Evolutionary conservation across 2,113 vertebrate genomes (phyloP), one percentile per base, ranked within the genome.

Genomic region (Probosciger aterrimus): DNA sequence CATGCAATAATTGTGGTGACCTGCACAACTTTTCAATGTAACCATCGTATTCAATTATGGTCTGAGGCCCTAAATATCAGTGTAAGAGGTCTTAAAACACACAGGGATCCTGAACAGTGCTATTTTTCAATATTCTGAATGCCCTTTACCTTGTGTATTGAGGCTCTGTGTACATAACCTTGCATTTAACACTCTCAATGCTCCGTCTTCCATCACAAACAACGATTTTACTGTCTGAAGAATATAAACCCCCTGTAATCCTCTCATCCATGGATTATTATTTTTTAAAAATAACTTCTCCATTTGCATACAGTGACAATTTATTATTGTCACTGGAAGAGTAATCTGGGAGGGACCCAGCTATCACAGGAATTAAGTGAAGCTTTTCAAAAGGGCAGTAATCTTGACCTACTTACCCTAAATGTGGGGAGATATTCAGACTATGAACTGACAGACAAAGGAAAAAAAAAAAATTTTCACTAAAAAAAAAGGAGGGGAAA

Each of bases 321-420:
- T 97, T 77, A 60, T 86, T 90, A 16, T 24, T 88, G 90, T 78
- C 73, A 70, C 27, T 52, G 31, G 31, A 52, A 49, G 7, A 64
- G 82, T 25, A 92, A 97, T 93, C 91, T 90, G 79, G 81, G 91
- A 92, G 62, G 77, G 76, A 88, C 53, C 44, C 82, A 83, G 77
- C 83, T 91, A 91, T 62, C 88, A 35, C 60, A 91, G 94, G 86
- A 96, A 96, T 96, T 97, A 96, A 93, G 78, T 31, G 67, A 68
- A 86, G 91, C 86, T 85, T 90, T 92, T 81, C 85, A 83, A 73
- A 93, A 81, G 86, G 88, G 65, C 67, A 78, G 41, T 77, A 44
- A 86, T 92, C 89, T 84, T 95, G 96, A 95, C 93, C 95, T 93
- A 86, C 86, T 93, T 97, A 92, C 79, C 90, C 90, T 41, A 96